Percentiles rank a stretch among this genome's conserved stretches.
These are phyloP conservation scores for Trissonchulus latispiculum DNA, from an alignment of 2,888 invertebrate genomes.

Conservation along the genomic window DNA sequence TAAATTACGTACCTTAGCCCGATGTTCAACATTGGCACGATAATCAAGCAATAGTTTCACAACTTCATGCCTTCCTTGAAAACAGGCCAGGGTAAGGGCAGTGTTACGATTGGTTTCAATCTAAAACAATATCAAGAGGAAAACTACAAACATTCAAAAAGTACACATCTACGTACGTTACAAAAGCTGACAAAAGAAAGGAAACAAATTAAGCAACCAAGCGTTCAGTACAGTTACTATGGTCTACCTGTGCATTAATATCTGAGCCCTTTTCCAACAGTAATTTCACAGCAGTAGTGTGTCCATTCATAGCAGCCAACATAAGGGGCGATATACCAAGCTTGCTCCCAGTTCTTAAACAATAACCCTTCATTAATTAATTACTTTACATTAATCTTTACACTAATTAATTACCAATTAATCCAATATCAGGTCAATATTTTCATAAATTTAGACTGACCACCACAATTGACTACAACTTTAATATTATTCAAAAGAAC, in stretches of 20 bases:
- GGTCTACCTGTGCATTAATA: slow-evolving; percentile 19
- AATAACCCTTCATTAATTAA: no score
- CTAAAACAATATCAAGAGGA: slow-evolving; percentile 33
- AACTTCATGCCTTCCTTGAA: slow-evolving; percentile 97
- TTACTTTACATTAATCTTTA: no score
- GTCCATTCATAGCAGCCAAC: slow-evolving; percentile 99
- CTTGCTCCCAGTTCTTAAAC: slow-evolving; percentile 51
- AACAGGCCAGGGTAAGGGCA: slow-evolving; percentile 93
- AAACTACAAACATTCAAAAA: no score
- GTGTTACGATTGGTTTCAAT: slow-evolving; percentile 99
- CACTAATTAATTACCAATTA: no score
- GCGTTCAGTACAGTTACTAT: no score
- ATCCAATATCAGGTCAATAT: no score
- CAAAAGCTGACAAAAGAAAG: no score
- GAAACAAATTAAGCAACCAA: no score
- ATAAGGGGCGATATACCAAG: slow-evolving; percentile 96
- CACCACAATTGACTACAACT: no score
- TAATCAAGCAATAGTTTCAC: slow-evolving; percentile 88
- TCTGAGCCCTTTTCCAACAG: slow-evolving; percentile 77
- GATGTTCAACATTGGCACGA: slow-evolving; percentile 95
- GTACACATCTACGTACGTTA: no score
- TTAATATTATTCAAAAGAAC: no score
- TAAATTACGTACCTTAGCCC: slow-evolving; percentile 66
- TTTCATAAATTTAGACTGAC: no score
- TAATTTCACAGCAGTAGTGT: slow-evolving; percentile 81